A percentile compares a stretch with the other conserved stretches of the same genome.
phyloP scores from a whole-genome alignment of 2,888 invertebrate genomes.

The Heliconius charithonia region DNA sequence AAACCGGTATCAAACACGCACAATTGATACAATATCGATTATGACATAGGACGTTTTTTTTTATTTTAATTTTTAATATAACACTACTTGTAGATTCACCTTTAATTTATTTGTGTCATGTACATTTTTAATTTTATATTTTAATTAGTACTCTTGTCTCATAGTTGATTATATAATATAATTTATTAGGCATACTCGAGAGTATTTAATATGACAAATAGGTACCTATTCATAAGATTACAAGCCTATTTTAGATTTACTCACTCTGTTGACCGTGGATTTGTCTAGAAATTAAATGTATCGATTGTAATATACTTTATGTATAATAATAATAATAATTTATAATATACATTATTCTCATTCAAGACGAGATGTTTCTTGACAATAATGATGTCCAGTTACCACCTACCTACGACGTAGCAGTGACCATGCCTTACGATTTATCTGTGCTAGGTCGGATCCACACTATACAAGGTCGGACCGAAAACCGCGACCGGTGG shows the following conservation, averaged over 20 bases:
- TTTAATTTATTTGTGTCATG: constrained; percentile 55
- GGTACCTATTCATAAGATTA: constrained; percentile 4
- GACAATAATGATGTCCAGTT: constrained; percentile 74
- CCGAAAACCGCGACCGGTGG: too few species aligned
- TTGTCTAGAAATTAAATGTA: constrained; percentile 5
- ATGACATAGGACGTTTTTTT: constrained; percentile 46
- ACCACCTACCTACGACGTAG: constrained; percentile 63
- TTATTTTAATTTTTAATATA: constrained; percentile 37
- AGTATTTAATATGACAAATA: neutral
- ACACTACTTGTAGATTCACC: constrained; percentile 58
- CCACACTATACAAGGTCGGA: too few species aligned
- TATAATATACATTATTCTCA: constrained; percentile 17
- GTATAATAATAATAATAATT: constrained; percentile 27
- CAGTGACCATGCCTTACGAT: constrained; percentile 51
- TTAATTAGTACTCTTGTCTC: too few species aligned
- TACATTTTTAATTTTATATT: constrained; percentile 8
- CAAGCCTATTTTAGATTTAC: constrained; percentile 1
- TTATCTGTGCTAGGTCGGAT: constrained; percentile 1
- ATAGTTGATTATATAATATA: neutral
- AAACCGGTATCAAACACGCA: constrained; percentile 59
- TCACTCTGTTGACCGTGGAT: neutral
- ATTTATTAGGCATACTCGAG: neutral
- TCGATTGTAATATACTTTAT: constrained; percentile 10
- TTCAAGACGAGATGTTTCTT: constrained; percentile 46
- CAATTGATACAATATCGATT: constrained; percentile 57